Percentiles rank a stretch among this genome's conserved stretches.
Conservation (phyloP, 2,888 invertebrate species). For the Tetranychus truncatus region DNA sequence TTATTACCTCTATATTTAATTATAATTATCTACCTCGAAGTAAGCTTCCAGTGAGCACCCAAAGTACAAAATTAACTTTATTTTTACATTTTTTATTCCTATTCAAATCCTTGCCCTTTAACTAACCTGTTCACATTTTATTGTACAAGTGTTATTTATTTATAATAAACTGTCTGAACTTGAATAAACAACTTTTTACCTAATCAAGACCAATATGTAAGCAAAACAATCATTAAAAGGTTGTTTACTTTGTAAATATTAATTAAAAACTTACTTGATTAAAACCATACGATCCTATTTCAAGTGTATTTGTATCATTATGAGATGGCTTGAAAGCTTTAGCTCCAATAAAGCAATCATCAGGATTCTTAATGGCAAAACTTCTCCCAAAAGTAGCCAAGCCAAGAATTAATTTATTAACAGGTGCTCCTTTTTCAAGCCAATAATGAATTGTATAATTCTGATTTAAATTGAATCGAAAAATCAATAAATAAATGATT, state of each 20-base stretch:
- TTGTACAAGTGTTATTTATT: too few species aligned
- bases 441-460: constrained; percentile 6
- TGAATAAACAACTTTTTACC: too few species aligned
- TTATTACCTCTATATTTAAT: background rate
- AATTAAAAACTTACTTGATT: background rate
- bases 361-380: background rate
- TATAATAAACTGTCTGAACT: too few species aligned
- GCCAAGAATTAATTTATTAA: background rate
- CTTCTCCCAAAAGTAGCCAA: background rate
- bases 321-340: background rate
- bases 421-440: background rate
- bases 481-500: background rate
- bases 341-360: background rate
- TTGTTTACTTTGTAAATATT: too few species aligned
- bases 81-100: background rate
- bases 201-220: too few species aligned
- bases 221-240: too few species aligned
- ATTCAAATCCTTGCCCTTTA: background rate
- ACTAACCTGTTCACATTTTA: background rate
- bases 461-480: background rate
- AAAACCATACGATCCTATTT: constrained; percentile 1
- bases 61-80: background rate
- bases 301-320: background rate
- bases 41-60: background rate
- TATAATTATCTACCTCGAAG: background rate